Evolutionary conservation across 2,797 vertebrate genomes (phyloP), one percentile per base, ranked within the genome.

Genomic region (Podarcis siculus): DNA sequence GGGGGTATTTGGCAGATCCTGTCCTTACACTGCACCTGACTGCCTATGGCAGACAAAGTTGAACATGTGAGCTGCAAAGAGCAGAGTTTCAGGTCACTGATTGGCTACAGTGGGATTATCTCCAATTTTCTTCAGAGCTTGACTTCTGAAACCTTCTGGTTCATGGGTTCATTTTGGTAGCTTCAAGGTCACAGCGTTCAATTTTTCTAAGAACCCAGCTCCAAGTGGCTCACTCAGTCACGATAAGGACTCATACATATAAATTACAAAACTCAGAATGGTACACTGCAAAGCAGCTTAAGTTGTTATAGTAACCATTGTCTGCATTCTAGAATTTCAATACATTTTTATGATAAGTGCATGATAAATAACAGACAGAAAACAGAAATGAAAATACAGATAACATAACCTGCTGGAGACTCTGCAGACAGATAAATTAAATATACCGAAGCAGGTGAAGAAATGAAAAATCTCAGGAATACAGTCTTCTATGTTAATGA

Each of bases 261-360:
- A 69, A 79, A 91, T 37, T 45, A 77, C 73, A 89, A n/a, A 39
- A 37, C 27, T 79, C 25, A 76, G 32, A 61, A 32, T 3, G 83
- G 58, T 49, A 78, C 37, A 71, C 17, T 5, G 25, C 72, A 83
- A 79, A 82, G 77, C 23, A 82, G 72, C 67, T 86, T 88, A 84
- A 84, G 49, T 72, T 35, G 67, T 83, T 79, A 71, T 21, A 25
- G 75, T 15, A 88, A 83, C 45, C 19, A 83, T 79, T 88, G 75
- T 79, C 49, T 84, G 87, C n/a, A 32, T 88, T 83, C 84, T 75
- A 88, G 32, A 25, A 79, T 79, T 88, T 88, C 82, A 88, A 79
- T 88, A 61, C 35, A 9, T 72, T 42, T 71, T 69, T 83, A 58
- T 84, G 82, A 84, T 84, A 88, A n/a, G 8, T 88, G 49, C 66